phyloP scores from a whole-genome alignment of 2,113 vertebrate genomes.

The Triplophysa dalaica region DNA sequence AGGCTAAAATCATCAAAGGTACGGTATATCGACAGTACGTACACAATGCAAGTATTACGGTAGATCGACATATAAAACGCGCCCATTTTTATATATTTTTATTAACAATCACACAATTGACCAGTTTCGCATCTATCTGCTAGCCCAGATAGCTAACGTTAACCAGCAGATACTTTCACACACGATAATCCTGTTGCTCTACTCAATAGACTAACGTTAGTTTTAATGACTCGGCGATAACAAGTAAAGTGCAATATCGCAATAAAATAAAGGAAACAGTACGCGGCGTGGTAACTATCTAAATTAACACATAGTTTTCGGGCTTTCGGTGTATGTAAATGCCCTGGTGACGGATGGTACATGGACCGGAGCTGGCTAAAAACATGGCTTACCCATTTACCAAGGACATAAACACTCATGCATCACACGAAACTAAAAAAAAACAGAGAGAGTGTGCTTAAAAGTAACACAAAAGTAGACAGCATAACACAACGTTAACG shows the following conservation, averaged over 20 bases:
- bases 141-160: constrained; percentile 21
- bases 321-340: background rate
- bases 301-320: background rate
- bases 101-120: background rate
- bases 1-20: background rate
- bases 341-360: constrained; percentile 12
- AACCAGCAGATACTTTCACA: constrained; percentile 12
- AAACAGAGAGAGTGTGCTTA: background rate
- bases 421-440: constrained; percentile 1
- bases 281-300: background rate
- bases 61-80: background rate
- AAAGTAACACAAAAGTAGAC: background rate
- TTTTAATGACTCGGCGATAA: background rate
- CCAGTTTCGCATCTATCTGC: constrained; percentile 31
- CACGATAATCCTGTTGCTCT: constrained; percentile 22
- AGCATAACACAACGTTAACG: background rate
- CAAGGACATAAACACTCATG: constrained; percentile 24
- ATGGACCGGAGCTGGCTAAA: constrained; percentile 18
- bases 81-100: background rate
- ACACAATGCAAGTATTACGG: background rate
- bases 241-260: background rate
- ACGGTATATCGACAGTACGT: background rate
- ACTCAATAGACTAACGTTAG: background rate
- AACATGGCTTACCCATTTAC: constrained; percentile 30
- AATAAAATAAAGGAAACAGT: background rate